Evolutionary conservation across 2,797 vertebrate species (phyloP).

Genomic region (Chelonia mydas): DNA sequence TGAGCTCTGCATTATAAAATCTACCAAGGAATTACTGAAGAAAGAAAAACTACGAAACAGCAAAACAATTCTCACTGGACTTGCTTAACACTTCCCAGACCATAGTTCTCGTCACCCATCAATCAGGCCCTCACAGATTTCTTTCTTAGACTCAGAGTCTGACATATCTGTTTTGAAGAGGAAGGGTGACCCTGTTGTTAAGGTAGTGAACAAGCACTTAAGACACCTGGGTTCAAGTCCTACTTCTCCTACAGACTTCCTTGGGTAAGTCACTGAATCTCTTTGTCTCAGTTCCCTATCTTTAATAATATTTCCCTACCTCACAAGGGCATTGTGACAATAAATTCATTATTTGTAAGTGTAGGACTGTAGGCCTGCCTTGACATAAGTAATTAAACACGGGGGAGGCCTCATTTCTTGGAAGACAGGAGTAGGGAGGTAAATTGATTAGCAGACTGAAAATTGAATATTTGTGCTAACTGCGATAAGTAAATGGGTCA

Average conservation of each 20-base stretch:
- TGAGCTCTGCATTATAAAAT: neutral
- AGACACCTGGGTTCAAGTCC: neutral
- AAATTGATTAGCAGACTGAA: neutral
- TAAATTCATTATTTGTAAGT: neutral
- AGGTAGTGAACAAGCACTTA: neutral
- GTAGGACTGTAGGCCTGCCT: neutral
- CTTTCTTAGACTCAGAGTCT: neutral
- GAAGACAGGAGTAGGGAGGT: neutral
- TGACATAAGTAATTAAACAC: neutral
- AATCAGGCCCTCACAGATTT: neutral
- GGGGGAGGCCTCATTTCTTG: neutral
- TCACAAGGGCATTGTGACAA: neutral
- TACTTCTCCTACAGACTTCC: neutral
- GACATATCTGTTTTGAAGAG: neutral
- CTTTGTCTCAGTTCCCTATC: neutral
- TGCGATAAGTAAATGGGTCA: neutral
- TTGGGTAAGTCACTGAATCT: accelerated
- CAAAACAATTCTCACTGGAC: neutral
- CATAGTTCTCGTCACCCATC: neutral
- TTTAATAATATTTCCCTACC: neutral
- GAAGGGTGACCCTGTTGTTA: neutral
- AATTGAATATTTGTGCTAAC: neutral
- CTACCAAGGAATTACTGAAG: too few species aligned
- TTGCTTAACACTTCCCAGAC: accelerated
- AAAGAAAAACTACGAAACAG: neutral